A percentile compares a stretch with the other conserved stretches of the same genome.
phyloP scores from a whole-genome alignment of 2,797 vertebrate species.

The Morelia viridis region DNA sequence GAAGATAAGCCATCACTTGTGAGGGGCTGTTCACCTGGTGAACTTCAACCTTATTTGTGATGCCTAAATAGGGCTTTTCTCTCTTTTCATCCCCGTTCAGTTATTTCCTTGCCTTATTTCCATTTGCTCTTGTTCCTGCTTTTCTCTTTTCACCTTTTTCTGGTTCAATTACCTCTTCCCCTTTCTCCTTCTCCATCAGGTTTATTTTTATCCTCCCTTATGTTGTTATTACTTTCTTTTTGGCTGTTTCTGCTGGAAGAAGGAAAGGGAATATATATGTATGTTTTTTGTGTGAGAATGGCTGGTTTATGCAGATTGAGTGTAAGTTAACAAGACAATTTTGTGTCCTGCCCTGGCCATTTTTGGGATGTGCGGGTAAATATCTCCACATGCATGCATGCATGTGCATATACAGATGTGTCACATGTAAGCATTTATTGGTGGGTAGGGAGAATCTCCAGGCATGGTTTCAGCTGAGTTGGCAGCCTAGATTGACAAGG shows the following conservation, averaged over 20 bases:
- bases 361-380: background rate
- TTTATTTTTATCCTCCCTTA: background rate
- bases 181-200: background rate
- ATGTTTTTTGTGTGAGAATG: background rate
- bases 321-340: background rate
- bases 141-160: background rate
- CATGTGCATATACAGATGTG: background rate
- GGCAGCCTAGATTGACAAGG: background rate
- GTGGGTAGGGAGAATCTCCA: background rate
- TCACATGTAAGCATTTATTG: background rate
- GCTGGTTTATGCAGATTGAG: background rate
- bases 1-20: background rate
- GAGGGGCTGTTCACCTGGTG: background rate
- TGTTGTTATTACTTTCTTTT: background rate
- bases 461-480: no score
- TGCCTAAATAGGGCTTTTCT: background rate
- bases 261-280: background rate
- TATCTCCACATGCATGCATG: background rate
- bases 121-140: background rate
- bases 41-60: background rate
- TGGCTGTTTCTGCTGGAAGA: background rate
- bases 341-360: background rate
- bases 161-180: background rate
- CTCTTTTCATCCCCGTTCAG: background rate
- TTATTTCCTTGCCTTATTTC: background rate